Percentiles rank a stretch among this genome's conserved stretches.
Evolutionary conservation across 2,113 vertebrate genomes (phyloP).

Genomic region (Alethe castanea): DNA sequence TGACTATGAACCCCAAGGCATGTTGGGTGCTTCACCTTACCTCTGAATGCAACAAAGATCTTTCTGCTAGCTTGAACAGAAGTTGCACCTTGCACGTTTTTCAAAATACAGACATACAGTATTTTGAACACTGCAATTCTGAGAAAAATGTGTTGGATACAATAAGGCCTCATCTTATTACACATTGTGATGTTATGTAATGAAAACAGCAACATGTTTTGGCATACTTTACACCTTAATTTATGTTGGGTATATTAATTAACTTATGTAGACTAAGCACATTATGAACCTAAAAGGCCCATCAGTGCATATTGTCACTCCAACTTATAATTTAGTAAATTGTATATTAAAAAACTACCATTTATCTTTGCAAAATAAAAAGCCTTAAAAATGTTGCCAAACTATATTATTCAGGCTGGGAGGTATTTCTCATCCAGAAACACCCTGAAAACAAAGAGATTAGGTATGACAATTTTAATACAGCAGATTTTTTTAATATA

Average conservation of each 20-base stretch:
- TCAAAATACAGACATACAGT: neutral
- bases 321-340: neutral
- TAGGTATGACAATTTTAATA: neutral
- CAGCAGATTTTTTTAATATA: neutral
- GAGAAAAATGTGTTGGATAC: neutral
- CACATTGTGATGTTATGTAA: neutral
- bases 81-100: accelerated
- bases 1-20: neutral
- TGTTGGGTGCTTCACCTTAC: neutral
- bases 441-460: neutral
- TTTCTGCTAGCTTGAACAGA: neutral
- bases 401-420: neutral
- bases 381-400: neutral
- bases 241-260: neutral
- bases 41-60: neutral
- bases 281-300: neutral
- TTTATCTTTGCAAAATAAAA: neutral
- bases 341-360: neutral
- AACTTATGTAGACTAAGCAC: neutral
- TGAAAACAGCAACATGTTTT: neutral
- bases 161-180: neutral
- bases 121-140: neutral
- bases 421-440: neutral
- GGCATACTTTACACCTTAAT: neutral
- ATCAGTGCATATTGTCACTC: neutral